Base-by-base conservation (phyloP, 37 sponge, comb jelly and placozoan species). In the Ianthella basta region DNA sequence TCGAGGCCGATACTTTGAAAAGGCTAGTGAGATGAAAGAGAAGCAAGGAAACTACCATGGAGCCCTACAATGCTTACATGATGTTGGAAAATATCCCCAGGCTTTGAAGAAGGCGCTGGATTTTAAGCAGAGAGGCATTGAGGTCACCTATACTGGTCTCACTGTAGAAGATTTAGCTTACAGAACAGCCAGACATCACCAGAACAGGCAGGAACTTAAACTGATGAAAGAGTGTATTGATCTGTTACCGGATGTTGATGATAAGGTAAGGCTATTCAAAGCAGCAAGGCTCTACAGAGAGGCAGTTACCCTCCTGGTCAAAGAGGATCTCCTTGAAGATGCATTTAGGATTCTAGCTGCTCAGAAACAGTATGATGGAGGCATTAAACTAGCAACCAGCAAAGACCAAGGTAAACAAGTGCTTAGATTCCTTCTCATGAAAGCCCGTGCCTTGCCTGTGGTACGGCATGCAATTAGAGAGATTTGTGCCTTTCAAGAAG, bases 141-240 rank as follows among this genome's bases (percentile, higher is more conserved):
- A 41, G 18, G 57, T 86, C 0, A 66, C 61, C 27, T 19, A 59
- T 83, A 32, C 78, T 29, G 79, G 78, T 29, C 53, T 83, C 24
- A 54, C 56, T 10, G 61, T 87, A 1, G 55, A 63, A 50, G 72
- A 83, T 16, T 40, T 93, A 23, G 89, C 87, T 38, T 65, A 83
- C 53, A 25, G 44, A 21, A 87, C 82, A 82, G 93, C 93, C 39
- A 87, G 69, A 38, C 67, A 68, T n/a, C 89, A 87, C 59, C 72
- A 70, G 12, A 44, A 80, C 37, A 53, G 80, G 19, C 68, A 72
- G 53, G 90, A 92, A 32, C 55, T 82, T 19, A 24, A 75, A 19
- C 78, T 40, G 53, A 50, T 75, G 78, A 41, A 41, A 5, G 78
- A 75, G 15, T 75, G 78, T 50, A 36, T 75, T 75, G n/a, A 41